phyloP scores from a whole-genome alignment of 2,113 vertebrate species.

The Erinaceus europaeus region DNA sequence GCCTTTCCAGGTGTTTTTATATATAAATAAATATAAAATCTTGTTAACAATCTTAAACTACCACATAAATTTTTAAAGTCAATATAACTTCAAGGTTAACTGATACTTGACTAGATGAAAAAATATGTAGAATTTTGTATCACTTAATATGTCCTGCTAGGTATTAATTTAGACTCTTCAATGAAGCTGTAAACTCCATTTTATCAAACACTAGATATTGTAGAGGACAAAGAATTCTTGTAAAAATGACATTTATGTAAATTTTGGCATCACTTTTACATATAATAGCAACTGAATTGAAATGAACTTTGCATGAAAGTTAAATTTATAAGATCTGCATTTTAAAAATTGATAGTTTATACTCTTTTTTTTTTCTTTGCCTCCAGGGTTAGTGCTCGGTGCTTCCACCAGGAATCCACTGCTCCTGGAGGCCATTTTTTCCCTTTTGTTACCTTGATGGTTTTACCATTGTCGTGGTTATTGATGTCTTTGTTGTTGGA shows the following conservation, averaged over 20 bases:
- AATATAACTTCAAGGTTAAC: not conserved
- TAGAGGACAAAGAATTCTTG: not conserved
- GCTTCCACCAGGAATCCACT: no score
- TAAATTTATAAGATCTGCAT: not conserved
- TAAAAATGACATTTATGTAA: not conserved
- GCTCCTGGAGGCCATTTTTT: no score
- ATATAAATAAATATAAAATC: not conserved
- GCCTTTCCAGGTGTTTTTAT: not conserved
- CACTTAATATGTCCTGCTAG: not conserved
- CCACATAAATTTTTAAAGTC: not conserved
- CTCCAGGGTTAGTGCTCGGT: no score
- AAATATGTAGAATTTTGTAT: not conserved
- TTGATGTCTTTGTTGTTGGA: no score
- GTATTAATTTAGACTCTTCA: not conserved
- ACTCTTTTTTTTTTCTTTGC: no score
- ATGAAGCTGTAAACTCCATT: not conserved
- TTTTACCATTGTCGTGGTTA: no score
- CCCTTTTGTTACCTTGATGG: no score
- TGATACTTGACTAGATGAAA: not conserved
- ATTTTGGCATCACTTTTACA: not conserved
- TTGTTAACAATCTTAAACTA: not conserved
- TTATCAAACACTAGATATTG: not conserved
- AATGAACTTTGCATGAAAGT: not conserved
- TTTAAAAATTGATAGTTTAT: no score
- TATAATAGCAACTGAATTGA: not conserved